Conservation (phyloP, 2,888 invertebrate genomes). For the Ctena decussata region DNA sequence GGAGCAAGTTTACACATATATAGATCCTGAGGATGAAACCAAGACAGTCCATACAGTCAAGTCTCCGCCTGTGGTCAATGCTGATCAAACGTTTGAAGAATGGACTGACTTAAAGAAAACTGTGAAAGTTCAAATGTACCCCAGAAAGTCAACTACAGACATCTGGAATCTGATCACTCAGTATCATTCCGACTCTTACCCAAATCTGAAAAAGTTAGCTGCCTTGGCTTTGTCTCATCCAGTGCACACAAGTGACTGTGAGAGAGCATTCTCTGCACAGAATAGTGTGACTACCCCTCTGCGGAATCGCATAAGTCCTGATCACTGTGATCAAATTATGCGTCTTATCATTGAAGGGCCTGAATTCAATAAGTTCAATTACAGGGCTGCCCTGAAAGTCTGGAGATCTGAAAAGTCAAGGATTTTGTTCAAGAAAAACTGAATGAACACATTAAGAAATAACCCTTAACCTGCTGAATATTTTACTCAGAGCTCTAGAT, state of each 20-base stretch:
- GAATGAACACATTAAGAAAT: not conserved
- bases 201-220: conserved; percentile 12
- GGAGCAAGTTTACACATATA: too few relatives aligned
- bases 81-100: not conserved
- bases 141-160: not conserved
- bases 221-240: not conserved
- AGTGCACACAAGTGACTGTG: conserved; percentile 18
- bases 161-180: conserved; percentile 17
- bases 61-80: conserved; percentile 23
- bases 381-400: too few relatives aligned
- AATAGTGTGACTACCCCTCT: conserved; percentile 4
- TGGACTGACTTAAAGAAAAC: not conserved
- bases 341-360: too few relatives aligned
- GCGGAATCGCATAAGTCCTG: too few relatives aligned
- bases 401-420: too few relatives aligned
- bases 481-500: too few relatives aligned
- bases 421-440: too few relatives aligned
- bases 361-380: too few relatives aligned
- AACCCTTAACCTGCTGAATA: too few relatives aligned
- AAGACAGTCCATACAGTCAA: too few relatives aligned
- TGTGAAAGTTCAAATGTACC: not conserved
- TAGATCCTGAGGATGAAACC: too few relatives aligned
- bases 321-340: too few relatives aligned
- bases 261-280: conserved; percentile 8
- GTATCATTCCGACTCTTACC: conserved; percentile 1